A percentile compares a stretch with the other conserved stretches of the same genome.
Conservation (phyloP, 2,797 vertebrate genomes). For the Ibycter americanus region DNA sequence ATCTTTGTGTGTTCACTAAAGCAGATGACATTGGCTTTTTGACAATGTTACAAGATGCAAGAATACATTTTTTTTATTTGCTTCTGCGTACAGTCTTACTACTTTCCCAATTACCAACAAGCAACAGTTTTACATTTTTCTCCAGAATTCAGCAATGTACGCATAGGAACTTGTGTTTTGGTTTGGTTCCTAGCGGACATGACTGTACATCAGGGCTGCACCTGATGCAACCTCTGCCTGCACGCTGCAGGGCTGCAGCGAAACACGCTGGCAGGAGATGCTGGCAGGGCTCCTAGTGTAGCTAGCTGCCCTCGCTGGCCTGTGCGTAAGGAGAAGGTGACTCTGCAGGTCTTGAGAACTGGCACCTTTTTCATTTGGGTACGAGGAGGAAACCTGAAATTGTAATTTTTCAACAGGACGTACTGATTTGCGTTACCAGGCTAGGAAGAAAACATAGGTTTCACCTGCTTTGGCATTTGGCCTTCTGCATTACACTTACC, state of each 20-base stretch:
- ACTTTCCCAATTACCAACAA: not conserved
- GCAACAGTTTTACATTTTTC: not conserved
- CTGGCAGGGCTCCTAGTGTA: not conserved
- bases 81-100: not conserved
- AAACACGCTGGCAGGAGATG: not conserved
- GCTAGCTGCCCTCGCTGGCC: not conserved
- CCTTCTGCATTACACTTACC: conserved; percentile 34
- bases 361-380: not conserved
- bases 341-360: not conserved
- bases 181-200: not conserved
- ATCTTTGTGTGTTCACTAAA: not conserved
- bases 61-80: not conserved
- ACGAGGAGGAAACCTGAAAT: conserved; percentile 1
- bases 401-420: not conserved
- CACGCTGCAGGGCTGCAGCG: rapidly evolving
- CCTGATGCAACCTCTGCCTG: not conserved
- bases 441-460: conserved; percentile 18
- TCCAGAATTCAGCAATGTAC: not conserved
- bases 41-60: not conserved
- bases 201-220: not conserved
- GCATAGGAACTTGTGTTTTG: not conserved
- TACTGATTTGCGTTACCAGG: conserved; percentile 33
- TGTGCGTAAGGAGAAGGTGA: not conserved
- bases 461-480: conserved; percentile 35
- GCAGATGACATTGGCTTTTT: not conserved